Evolutionary conservation across 30 jellyfish, hydroid and myxozoan genomes (phyloP), one percentile per base, ranked within the genome.

Genomic region (Nemopilema nomurai): DNA sequence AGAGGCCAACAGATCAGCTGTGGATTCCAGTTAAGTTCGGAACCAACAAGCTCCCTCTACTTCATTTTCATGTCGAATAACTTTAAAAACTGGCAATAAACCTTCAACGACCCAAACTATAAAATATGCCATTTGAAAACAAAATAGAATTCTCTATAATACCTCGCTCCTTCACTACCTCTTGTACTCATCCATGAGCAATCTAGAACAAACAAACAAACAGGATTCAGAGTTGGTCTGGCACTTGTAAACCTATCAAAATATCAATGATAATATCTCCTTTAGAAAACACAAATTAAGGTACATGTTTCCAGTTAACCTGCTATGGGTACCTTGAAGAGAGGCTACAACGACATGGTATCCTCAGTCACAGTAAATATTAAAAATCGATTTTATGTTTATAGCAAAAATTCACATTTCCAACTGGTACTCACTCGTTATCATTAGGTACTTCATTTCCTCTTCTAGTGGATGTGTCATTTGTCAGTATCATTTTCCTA

Each of bases 141-240:
- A 77, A 77, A 53, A 62, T 16, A 77, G 30, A 33, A 7, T 62
- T 23, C 66, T 57, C 75, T 27, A 20, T 62, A 69, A 21, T 28
- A 77, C 87, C 78, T 74, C 63, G 25, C 20, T 67, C 22, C 21
- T 24, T 57, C 32, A 75, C 79, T 77, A 77, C 87, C 87, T 77
- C 68, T 62, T 77, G 51, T 77, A 77, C 17, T 77, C 87, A 23
- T 77, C 76, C 0, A 30, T 67, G n/a, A 62, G 32, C 20, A 53
- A 28, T 75, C 87, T 77, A 62, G 26, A 77, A 62, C 53, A 31
- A 20, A 22, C 7, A 73, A 28, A 71, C 18, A 19, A 41, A 6
- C 57, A 6, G 57, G 6, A 3, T 3, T 41, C 6, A 13, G 13
- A 3, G 6, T 41, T n/a, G n/a, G n/a, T n/a, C n/a, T n/a, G n/a